A percentile compares a stretch with the other conserved stretches of the same genome.
Evolutionary conservation across 2,113 vertebrate genomes (phyloP).

Genomic region (Sciurus niger): DNA sequence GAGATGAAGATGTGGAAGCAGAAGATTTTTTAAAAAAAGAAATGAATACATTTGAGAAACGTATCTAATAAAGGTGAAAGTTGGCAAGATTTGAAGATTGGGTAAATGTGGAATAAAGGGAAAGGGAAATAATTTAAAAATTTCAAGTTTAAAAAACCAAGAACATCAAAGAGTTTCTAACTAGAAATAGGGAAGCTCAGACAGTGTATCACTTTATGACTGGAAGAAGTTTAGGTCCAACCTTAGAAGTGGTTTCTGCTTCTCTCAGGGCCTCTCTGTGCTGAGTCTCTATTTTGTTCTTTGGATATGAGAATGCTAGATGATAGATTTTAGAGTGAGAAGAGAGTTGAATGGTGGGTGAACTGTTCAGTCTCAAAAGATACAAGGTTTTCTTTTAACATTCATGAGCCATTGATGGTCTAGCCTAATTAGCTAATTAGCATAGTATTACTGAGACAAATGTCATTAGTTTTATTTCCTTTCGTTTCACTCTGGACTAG

Average conservation of each 20-base stretch:
- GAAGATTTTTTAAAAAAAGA: constrained; percentile 33
- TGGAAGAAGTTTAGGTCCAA: neutral
- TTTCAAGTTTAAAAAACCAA: neutral
- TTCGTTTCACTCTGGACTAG: neutral
- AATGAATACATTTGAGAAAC: neutral
- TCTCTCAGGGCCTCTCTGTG: neutral
- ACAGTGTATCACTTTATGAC: neutral
- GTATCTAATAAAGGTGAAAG: neutral
- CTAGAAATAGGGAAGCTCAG: neutral
- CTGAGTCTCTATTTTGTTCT: constrained; percentile 44
- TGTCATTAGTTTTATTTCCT: neutral
- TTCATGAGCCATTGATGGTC: neutral
- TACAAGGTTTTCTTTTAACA: constrained; percentile 10
- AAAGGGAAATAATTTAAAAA: neutral
- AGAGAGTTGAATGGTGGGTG: neutral
- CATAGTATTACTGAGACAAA: constrained; percentile 21
- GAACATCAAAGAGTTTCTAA: neutral
- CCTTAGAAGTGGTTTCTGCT: constrained; percentile 32
- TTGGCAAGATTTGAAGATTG: neutral
- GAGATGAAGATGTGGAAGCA: neutral
- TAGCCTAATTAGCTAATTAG: neutral
- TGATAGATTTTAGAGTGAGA: constrained; percentile 20
- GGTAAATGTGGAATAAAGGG: neutral
- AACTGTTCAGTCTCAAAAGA: neutral
- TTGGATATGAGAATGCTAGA: neutral